These are phyloP conservation scores for Paramuricea clavata DNA, from an alignment of 92 coral and sea anemone species.

Conservation along the genomic window DNA sequence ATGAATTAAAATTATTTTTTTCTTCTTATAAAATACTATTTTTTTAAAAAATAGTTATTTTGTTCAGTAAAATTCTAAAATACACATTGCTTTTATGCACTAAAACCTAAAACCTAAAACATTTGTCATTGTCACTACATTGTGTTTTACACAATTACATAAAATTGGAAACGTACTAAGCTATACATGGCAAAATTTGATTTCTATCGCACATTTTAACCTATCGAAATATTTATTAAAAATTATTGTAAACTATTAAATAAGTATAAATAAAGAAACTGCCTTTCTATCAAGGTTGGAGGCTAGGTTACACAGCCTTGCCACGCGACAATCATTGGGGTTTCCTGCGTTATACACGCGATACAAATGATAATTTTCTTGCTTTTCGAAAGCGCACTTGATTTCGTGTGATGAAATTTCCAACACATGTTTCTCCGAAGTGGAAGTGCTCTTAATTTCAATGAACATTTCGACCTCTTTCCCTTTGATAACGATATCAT, in stretches of 20 bases:
- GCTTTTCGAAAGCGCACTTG: slow-evolving; percentile 69
- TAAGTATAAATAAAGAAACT: slow-evolving; percentile 78
- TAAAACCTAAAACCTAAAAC: no score
- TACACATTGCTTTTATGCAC: background rate
- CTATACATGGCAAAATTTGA: background rate
- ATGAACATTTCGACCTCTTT: slow-evolving; percentile 56
- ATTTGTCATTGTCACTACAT: background rate
- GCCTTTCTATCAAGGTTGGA: slow-evolving; percentile 76
- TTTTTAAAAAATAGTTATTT: no score
- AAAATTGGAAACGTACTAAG: no score
- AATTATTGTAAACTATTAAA: slow-evolving; percentile 37
- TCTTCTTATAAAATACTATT: no score
- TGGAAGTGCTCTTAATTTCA: slow-evolving; percentile 85
- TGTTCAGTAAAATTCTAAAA: background rate
- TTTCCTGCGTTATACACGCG: slow-evolving; percentile 92
- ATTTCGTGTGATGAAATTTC: slow-evolving; percentile 86
- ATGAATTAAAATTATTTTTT: no score
- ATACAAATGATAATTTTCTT: slow-evolving; percentile 77
- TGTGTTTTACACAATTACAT: background rate
- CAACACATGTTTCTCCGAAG: slow-evolving; percentile 74
- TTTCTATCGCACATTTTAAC: background rate
- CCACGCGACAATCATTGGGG: slow-evolving; percentile 61
- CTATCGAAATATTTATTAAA: background rate
- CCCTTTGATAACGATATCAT: slow-evolving; percentile 71
- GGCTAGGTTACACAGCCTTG: slow-evolving; percentile 76